Evolutionary conservation across 2,113 vertebrate genomes (phyloP).

Genomic region (Mesocricetus auratus): DNA sequence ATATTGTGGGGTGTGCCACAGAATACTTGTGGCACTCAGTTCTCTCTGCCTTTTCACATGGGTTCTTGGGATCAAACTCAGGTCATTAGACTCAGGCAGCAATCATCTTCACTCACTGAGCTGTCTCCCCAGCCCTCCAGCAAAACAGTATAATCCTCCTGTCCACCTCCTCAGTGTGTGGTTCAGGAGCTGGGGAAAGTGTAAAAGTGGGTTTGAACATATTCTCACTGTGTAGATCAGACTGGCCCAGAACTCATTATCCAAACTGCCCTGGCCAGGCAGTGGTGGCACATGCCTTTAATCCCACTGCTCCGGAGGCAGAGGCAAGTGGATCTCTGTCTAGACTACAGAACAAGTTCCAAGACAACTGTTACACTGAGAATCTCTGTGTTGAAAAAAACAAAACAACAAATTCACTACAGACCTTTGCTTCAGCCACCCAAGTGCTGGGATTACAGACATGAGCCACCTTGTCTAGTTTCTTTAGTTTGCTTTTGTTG

Average conservation of each 20-base stretch:
- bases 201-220: background rate
- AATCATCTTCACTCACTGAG: background rate
- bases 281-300: background rate
- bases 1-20: background rate
- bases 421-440: background rate
- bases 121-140: background rate
- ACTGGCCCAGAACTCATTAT: background rate
- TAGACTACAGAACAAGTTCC: background rate
- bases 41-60: background rate
- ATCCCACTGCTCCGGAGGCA: background rate
- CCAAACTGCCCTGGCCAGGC: background rate
- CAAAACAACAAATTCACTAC: background rate
- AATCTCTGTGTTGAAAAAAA: background rate
- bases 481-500: background rate
- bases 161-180: background rate
- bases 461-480: background rate
- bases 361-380: background rate
- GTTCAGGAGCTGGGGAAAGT: no score
- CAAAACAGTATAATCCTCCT: background rate
- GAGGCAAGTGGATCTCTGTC: background rate
- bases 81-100: background rate
- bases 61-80: background rate
- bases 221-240: background rate
- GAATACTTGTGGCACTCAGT: background rate
- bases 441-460: background rate